phyloP scores from a whole-genome alignment of 1,140 invertebrate genomes.

The Bradynema listronoti region DNA sequence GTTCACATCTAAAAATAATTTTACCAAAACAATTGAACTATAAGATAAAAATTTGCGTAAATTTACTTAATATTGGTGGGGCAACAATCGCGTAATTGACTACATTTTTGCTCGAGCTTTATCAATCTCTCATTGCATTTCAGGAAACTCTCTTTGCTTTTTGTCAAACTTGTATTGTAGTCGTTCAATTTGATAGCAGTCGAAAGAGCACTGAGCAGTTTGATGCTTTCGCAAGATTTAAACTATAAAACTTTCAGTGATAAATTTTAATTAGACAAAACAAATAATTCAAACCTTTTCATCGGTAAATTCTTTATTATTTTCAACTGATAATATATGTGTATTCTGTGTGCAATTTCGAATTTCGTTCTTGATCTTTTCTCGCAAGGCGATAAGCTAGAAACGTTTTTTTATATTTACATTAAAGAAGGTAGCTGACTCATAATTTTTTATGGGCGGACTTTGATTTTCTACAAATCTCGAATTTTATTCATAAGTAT shows the following conservation, averaged over 20 bases:
- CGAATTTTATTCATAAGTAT: no score
- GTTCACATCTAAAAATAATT: slow-evolving; percentile 3
- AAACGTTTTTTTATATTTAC: background rate
- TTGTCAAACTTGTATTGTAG: background rate
- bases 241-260: slow-evolving; percentile 1
- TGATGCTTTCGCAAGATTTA: slow-evolving; percentile 1
- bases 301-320: background rate
- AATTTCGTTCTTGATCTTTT: background rate
- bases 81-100: slow-evolving; percentile 2
- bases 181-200: background rate
- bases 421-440: no score
- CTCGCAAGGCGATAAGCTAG: background rate
- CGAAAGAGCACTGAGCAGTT: slow-evolving; percentile 1
- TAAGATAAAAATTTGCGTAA: background rate
- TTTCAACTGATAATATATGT: background rate
- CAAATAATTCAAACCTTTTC: background rate
- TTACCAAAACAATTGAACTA: background rate
- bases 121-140: background rate
- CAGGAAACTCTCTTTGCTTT: background rate
- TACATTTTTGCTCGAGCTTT: slow-evolving; percentile 9
- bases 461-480: no score
- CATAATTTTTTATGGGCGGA: no score
- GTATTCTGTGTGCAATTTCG: background rate
- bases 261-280: background rate
- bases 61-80: background rate